phyloP scores from a whole-genome alignment of 2,888 invertebrate genomes.

The Sesia apiformis region DNA sequence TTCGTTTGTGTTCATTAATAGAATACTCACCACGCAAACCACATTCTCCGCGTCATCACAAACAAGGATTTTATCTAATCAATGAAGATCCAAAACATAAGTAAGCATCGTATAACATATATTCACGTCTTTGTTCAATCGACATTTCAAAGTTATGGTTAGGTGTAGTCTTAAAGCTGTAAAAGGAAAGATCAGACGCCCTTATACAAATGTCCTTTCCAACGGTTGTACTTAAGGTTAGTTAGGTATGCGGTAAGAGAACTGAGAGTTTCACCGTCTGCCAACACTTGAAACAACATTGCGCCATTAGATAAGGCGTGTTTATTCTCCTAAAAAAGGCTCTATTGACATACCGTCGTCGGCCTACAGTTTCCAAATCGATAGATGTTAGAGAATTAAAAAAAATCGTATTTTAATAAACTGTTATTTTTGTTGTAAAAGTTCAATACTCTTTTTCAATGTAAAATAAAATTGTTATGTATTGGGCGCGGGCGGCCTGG shows the following conservation, averaged over 20 bases:
- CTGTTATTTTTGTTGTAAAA: no score
- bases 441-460: no score
- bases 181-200: constrained; percentile 5
- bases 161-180: constrained; percentile 4
- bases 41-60: no score
- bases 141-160: constrained; percentile 3
- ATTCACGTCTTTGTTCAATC: constrained; percentile 11
- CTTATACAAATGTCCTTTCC: constrained; percentile 5
- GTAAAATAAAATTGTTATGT: no score
- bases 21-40: no score
- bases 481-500: neutral
- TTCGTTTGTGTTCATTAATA: no score
- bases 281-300: constrained; percentile 46
- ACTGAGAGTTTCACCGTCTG: constrained; percentile 9
- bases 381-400: no score
- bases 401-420: no score
- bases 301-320: constrained; percentile 42
- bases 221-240: constrained; percentile 2
- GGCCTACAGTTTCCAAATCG: no score
- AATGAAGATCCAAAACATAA: no score
- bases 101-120: neutral
- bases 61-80: no score
- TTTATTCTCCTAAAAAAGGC: constrained; percentile 22
- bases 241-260: constrained; percentile 3
- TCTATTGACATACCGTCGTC: no score